phyloP scores from a whole-genome alignment of 2,888 invertebrate genomes.

The Conchocele bisecta region DNA sequence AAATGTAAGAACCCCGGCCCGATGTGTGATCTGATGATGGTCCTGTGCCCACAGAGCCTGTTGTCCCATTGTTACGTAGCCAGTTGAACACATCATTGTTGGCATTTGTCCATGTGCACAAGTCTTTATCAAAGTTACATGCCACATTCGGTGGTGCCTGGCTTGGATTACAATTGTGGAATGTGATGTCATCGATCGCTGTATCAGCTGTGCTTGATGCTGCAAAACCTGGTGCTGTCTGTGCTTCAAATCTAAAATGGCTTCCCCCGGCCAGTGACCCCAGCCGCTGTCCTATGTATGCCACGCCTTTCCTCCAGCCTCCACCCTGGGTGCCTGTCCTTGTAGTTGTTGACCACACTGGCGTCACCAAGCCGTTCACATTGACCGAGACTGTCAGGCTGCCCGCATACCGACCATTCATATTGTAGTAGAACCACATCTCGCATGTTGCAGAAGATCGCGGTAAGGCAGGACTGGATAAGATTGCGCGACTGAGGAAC shows the following conservation, averaged over 20 bases:
- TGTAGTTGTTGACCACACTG: conserved; percentile 42
- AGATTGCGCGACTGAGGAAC: conserved; percentile 62
- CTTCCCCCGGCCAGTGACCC: conserved; percentile 51
- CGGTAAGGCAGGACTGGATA: conserved; percentile 69
- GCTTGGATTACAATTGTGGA: conserved; percentile 69
- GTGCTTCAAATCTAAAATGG: conserved; percentile 56
- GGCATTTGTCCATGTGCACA: conserved; percentile 74
- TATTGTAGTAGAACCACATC: conserved; percentile 76
- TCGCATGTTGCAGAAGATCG: conserved; percentile 65
- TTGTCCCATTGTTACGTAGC: conserved; percentile 67
- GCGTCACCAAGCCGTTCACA: conserved; percentile 44
- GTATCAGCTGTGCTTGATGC: conserved; percentile 65
- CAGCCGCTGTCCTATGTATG: conserved; percentile 62
- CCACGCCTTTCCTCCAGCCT: conserved; percentile 64
- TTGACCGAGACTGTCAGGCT: conserved; percentile 57
- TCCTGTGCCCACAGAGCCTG: conserved; percentile 72
- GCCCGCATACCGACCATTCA: conserved; percentile 66
- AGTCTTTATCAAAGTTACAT: conserved; percentile 75
- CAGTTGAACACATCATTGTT: conserved; percentile 76
- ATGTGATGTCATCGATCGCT: conserved; percentile 79
- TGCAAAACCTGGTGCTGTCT: conserved; percentile 55
- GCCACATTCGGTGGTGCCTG: conserved; percentile 63
- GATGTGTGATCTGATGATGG: conserved; percentile 73
- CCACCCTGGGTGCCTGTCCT: conserved; percentile 50
- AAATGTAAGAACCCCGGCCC: conserved; percentile 69